Evolutionary conservation across 1,140 invertebrate species (phyloP).

Genomic region (Leptopilina clavipes): DNA sequence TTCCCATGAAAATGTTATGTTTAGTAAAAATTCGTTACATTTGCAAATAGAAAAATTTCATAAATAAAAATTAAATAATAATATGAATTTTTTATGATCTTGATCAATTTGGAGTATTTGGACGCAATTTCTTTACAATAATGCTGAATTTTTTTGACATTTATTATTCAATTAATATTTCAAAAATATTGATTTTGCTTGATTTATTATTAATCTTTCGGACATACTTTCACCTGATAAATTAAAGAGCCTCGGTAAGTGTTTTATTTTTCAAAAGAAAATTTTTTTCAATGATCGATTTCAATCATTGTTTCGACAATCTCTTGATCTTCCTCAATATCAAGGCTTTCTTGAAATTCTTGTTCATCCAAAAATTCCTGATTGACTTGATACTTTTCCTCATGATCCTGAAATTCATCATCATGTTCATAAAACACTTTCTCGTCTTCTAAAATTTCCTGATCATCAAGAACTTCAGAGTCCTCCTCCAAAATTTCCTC

Average conservation of each 20-base stretch:
- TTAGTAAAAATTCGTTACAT: no score
- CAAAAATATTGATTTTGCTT: no score
- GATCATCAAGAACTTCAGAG: background rate
- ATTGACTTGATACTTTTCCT: background rate
- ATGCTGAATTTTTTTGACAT: no score
- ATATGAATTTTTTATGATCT: no score
- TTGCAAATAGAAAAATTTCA: no score
- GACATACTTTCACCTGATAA: background rate
- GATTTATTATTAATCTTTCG: no score
- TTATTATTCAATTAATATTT: no score
- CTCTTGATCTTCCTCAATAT: background rate
- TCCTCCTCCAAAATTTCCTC: background rate
- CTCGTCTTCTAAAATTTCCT: background rate
- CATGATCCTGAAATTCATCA: background rate
- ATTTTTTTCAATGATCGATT: background rate
- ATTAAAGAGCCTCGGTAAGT: background rate
- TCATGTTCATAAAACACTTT: background rate
- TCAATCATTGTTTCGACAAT: background rate
- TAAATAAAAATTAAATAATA: no score
- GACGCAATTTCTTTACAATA: no score
- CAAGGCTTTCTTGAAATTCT: background rate
- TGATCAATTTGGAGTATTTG: no score
- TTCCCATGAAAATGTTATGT: no score
- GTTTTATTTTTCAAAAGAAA: background rate
- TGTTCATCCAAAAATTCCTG: constrained; percentile 8